A percentile compares a stretch with the other conserved stretches of the same genome.
Conservation (phyloP, 35 echinoderm and acorn worm genomes). For the Amphiura filiformis region DNA sequence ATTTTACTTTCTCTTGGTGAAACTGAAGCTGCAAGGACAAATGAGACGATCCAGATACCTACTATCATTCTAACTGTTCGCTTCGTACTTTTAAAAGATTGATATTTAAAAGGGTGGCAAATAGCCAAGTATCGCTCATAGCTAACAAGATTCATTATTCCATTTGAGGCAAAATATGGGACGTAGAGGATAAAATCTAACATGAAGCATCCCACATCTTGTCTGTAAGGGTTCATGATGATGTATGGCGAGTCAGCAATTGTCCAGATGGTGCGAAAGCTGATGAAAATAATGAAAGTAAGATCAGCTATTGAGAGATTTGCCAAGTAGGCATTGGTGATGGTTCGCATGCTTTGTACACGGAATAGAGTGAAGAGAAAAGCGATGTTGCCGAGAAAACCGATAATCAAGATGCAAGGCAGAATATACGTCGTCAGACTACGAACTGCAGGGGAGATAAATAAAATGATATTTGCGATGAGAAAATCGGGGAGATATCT, state of each 20-base stretch:
- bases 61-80: slow-evolving; percentile 3
- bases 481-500: neutral
- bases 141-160: slow-evolving; percentile 30
- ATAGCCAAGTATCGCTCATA: slow-evolving; percentile 46
- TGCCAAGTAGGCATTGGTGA: slow-evolving; percentile 47
- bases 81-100: neutral
- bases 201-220: slow-evolving; percentile 6
- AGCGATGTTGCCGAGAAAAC: slow-evolving; percentile 26
- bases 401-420: slow-evolving; percentile 21
- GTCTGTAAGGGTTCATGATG: neutral
- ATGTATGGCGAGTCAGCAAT: neutral
- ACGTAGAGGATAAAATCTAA: slow-evolving; percentile 3
- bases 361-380: slow-evolving; percentile 54
- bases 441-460: neutral
- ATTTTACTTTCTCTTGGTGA: neutral
- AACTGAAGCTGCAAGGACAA: neutral
- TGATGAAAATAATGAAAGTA: slow-evolving; percentile 13
- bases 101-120: slow-evolving; percentile 21
- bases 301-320: slow-evolving; percentile 56
- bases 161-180: slow-evolving; percentile 24
- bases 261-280: slow-evolving; percentile 14
- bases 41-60: neutral
- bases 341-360: slow-evolving; percentile 45
- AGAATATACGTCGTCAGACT: neutral
- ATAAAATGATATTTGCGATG: neutral